Base-by-base conservation (phyloP, 2,888 invertebrate species). In the Galeopsomyia nigrocyanea region DNA sequence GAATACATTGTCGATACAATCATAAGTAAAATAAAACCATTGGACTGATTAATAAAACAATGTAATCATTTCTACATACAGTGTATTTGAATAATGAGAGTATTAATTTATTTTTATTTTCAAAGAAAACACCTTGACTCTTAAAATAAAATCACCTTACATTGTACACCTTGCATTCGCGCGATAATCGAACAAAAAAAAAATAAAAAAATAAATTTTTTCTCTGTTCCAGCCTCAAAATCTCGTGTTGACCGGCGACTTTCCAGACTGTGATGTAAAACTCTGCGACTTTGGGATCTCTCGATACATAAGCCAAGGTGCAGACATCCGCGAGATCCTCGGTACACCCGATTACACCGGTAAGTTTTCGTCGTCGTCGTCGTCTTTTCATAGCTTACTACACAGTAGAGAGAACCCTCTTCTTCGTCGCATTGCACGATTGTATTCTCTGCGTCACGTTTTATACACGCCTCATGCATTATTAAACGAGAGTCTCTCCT, bases 321-420 rank as follows among this genome's bases (percentile, higher is more conserved):
- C 95, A 78, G 96, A 97, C 87, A 95, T 98, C 82, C 90, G 97
- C 78, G 98, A 98, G 88, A 97, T 98, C 84, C 90, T 97, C 80
- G 98, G 98, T 86, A 96, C 96, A 69, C 95, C 96, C 80, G 98
- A 98, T 87, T 98, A 98, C 90, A 96, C 97, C 80, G 95, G 94
- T 94, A 81, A 91, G 93, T 88, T 61, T 14, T 39, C 19, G 21
- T 57, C 57, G 19, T 21, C 17, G 14, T 17, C 7, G 13, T 57
- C 57, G 16, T 26, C 57, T 21, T 22, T 57, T 16, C 5, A 39
- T 16, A 49, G n/a, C n/a, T n/a, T n/a, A n/a, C n/a, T n/a, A n/a
- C n/a, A n/a, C n/a, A n/a, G n/a, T n/a, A n/a, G n/a, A n/a, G n/a
- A 62, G 47, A 50, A 51, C 22, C 31, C 26, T 26, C 26, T 26